A percentile compares a stretch with the other conserved stretches of the same genome.
phyloP scores from a whole-genome alignment of 2,797 vertebrate species.

The Halcyon smyrnensis region DNA sequence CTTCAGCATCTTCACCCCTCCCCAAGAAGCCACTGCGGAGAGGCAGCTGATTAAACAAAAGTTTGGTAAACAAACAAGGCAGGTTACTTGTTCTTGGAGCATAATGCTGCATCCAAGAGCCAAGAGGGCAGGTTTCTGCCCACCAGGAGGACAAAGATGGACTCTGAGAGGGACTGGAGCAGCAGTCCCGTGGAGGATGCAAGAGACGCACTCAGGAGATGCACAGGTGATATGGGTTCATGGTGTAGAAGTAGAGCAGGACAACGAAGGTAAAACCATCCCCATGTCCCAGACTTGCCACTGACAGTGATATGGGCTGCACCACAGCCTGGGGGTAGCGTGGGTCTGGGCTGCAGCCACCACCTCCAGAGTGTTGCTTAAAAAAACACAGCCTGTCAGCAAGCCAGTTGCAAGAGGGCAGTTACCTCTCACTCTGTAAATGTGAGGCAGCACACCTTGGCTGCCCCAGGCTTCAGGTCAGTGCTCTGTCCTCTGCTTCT shows the following conservation, averaged over 20 bases:
- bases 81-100: background rate
- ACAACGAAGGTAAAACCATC: background rate
- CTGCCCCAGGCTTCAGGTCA: rapidly evolving
- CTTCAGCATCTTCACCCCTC: background rate
- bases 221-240: rapidly evolving
- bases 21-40: background rate
- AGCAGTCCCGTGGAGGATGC: rapidly evolving
- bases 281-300: background rate
- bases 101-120: background rate
- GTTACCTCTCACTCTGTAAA: background rate
- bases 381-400: background rate
- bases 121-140: background rate
- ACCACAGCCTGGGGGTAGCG: background rate
- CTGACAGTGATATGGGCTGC: rapidly evolving
- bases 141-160: background rate
- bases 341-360: rapidly evolving
- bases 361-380: background rate
- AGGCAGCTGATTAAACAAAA: background rate
- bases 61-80: background rate
- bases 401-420: background rate
- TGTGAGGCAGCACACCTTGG: rapidly evolving
- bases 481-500: background rate
- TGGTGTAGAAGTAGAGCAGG: background rate
- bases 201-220: background rate
- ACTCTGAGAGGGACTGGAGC: background rate